A percentile compares a stretch with the other conserved stretches of the same genome.
Conservation (phyloP, 2,888 invertebrate species). For the Hirtodrosophila trivittata region DNA sequence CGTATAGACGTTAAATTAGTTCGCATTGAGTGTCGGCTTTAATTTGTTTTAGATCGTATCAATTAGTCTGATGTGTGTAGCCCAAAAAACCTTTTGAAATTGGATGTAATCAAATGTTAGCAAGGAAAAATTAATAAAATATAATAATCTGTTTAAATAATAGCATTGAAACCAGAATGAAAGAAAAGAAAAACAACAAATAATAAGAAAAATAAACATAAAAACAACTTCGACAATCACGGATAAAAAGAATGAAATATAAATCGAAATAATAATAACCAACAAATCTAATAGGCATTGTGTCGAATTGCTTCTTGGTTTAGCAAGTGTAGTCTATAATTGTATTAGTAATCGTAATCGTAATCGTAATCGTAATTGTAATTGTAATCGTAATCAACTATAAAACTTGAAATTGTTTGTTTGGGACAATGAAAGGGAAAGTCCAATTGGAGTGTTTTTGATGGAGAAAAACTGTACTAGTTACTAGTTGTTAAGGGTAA, state of each 20-base stretch:
- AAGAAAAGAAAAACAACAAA: conserved; percentile 14
- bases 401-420: too few relatives aligned
- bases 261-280: conserved; percentile 13
- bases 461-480: conserved; percentile 38
- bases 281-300: conserved; percentile 25
- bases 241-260: conserved; percentile 47
- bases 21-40: conserved; percentile 82
- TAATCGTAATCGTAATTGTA: conserved; percentile 3
- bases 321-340: conserved; percentile 7
- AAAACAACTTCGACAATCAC: conserved; percentile 76
- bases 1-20: conserved; percentile 83
- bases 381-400: conserved; percentile 7
- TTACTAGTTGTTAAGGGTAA: conserved; percentile 13
- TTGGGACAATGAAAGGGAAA: neutral
- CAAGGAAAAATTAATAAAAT: conserved; percentile 6
- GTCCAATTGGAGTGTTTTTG: conserved; percentile 28
- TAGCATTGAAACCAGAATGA: conserved; percentile 9
- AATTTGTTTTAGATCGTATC: conserved; percentile 57
- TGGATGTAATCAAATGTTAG: conserved; percentile 30
- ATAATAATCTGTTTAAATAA: conserved; percentile 15
- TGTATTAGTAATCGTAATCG: conserved; percentile 11
- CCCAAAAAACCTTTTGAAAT: conserved; percentile 24
- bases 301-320: conserved; percentile 34
- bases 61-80: conserved; percentile 57
- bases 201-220: conserved; percentile 27